Percentiles rank a stretch among this genome's conserved stretches.
These are phyloP conservation scores for Tragelaphus scriptus DNA, from an alignment of 2,113 vertebrate genomes.

Conservation along the genomic window DNA sequence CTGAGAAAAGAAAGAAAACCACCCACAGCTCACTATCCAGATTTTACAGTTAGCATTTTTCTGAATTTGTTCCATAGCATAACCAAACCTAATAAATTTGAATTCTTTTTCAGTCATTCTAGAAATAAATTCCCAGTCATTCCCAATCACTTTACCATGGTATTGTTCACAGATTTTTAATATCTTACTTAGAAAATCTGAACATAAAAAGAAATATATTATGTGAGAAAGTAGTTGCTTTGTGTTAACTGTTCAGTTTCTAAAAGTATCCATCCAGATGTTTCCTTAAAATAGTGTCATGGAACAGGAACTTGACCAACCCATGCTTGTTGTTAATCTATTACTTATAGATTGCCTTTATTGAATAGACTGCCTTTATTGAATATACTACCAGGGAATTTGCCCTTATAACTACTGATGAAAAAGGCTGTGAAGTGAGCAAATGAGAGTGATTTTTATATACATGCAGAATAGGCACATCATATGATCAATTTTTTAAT, in stretches of 20 bases:
- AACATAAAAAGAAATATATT: neutral
- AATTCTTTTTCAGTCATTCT: neutral
- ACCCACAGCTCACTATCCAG: neutral
- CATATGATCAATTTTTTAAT: neutral
- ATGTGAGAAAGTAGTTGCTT: neutral
- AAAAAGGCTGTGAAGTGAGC: neutral
- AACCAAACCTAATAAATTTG: neutral
- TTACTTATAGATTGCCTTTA: neutral
- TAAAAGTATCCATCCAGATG: neutral
- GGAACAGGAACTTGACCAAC: neutral
- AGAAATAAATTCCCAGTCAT: neutral
- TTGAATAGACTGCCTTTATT: neutral
- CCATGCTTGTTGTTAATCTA: neutral
- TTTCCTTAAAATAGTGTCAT: neutral
- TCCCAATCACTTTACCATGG: neutral
- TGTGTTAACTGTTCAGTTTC: neutral
- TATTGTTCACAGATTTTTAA: neutral
- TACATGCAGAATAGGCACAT: neutral
- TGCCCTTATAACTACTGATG: neutral
- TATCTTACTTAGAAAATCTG: neutral
- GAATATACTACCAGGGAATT: neutral
- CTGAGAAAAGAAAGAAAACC: neutral
- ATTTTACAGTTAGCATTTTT: neutral
- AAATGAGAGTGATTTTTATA: neutral
- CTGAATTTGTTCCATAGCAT: neutral